Base-by-base conservation (phyloP, 2,113 vertebrate genomes). In the Balaeniceps rex region DNA sequence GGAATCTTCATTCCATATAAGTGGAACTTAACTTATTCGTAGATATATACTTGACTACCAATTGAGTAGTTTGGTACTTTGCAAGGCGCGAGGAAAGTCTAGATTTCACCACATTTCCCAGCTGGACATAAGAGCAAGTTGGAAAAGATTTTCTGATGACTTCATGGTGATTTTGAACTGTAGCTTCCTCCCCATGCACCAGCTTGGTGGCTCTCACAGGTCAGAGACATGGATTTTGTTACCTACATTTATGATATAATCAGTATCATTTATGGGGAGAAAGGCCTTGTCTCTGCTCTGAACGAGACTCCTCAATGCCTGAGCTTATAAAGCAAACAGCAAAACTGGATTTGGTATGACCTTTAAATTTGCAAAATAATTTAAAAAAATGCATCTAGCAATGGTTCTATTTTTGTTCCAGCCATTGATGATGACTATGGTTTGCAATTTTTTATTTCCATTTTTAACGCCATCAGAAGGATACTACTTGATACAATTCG, bases 401-500 rank as follows among this genome's bases (percentile, higher is more conserved):
- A 10, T 54, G 23, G 49, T 18, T 83, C 66, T 92, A 40, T 76
- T 86, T 88, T 69, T 54, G 12, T 57, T 42, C 54, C 58, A 92
- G 85, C 28, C 40, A 7, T 14, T 44, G 63, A 57, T 66, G 46
- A 42, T 72, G 40, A 28, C 24, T 1, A 1, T 36, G 36, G 34
- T 86, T 42, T 61, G 36, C 1, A 7, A 49, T 19, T 12, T 40
- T 69, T 72, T 57, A 38, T 44, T 95, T 85, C 78, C 47, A 61
- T 76, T 92, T 89, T 76, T 83, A 88, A 93, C 58, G 44, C 58
- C 71, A 42, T 70, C 75, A 83, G 72, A 71, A 75, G 82, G 54
- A 52, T 33, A 31, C 23, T 49, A 66, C 74, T 77, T 42, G 44
- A 91, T 75, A 79, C 0, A 0, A 57, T 40, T 49, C 0, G 0